Evolutionary conservation across 1,140 invertebrate genomes (phyloP).

Genomic region (Drosophila lowei): DNA sequence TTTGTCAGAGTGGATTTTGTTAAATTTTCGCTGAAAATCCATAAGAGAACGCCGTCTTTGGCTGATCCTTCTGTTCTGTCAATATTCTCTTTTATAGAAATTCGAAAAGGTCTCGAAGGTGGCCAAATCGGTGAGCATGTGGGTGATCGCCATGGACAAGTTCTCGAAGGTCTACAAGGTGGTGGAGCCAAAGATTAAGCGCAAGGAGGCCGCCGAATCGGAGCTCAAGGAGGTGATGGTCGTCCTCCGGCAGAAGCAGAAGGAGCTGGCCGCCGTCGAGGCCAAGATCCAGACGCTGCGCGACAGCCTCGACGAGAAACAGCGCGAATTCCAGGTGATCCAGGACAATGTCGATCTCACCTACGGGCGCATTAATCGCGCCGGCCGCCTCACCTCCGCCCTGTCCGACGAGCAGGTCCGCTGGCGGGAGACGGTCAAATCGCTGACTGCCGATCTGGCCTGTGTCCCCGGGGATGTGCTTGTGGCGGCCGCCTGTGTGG

Average conservation of each 20-base stretch:
- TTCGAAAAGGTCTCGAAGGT: constrained; percentile 90
- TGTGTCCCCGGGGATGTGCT: constrained; percentile 89
- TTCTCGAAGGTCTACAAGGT: constrained; percentile 92
- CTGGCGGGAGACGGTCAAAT: constrained; percentile 89
- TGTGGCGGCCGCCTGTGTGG: constrained; percentile 92
- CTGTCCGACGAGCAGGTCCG: constrained; percentile 92
- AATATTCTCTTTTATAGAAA: constrained; percentile 84
- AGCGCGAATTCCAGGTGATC: constrained; percentile 87
- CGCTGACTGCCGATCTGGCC: constrained; percentile 57
- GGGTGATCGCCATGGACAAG: constrained; percentile 94
- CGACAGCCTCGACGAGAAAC: constrained; percentile 85
- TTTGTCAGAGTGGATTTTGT: no score
- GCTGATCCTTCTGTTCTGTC: no score
- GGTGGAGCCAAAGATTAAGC: constrained; percentile 93
- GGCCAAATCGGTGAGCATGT: constrained; percentile 94
- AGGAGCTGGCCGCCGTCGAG: constrained; percentile 89
- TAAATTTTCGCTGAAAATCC: no score
- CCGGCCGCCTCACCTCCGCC: constrained; percentile 92
- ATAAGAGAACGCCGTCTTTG: no score
- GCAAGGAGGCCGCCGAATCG: constrained; percentile 88
- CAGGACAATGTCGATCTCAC: constrained; percentile 91
- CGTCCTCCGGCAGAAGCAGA: constrained; percentile 90
- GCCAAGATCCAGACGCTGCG: constrained; percentile 82
- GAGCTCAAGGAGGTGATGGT: constrained; percentile 90
- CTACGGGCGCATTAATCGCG: constrained; percentile 89